Evolutionary conservation across 2,113 vertebrate genomes (phyloP).

Genomic region (Corynorhinus townsendii): DNA sequence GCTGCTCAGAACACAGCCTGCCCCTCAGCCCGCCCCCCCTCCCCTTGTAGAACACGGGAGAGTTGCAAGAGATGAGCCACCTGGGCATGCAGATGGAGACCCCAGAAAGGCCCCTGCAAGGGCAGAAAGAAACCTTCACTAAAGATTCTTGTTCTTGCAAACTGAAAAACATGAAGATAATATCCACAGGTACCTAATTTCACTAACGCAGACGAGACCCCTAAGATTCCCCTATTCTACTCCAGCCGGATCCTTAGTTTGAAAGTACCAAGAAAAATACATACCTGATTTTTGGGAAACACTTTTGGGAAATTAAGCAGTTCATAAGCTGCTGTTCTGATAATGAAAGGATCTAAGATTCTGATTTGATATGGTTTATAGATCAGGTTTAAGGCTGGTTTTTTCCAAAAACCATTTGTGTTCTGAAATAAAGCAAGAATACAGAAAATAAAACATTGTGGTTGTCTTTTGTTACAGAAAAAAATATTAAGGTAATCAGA

Average conservation of each 20-base stretch:
- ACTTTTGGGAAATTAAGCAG: conserved; percentile 80
- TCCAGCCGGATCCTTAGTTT: not conserved
- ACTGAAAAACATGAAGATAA: not conserved
- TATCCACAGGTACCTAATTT: not conserved
- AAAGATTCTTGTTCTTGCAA: not conserved
- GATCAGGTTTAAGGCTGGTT: conserved; percentile 82
- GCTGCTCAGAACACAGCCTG: not conserved
- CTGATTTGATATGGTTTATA: conserved; percentile 83
- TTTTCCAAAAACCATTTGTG: conserved; percentile 83
- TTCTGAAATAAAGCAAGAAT: conserved; percentile 74
- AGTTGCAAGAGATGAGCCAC: not conserved
- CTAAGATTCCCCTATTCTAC: not conserved
- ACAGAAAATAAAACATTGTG: not conserved
- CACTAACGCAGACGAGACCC: not conserved
- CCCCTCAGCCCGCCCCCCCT: not conserved
- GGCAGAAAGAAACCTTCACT: not conserved
- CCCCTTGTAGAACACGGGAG: not conserved
- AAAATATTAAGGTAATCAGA: conserved; percentile 6
- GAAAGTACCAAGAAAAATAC: conserved; percentile 37
- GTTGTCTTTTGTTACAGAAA: not conserved
- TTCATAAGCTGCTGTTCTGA: conserved; percentile 80
- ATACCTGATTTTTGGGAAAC: conserved; percentile 81
- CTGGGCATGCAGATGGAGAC: not conserved
- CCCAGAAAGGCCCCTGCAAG: not conserved
- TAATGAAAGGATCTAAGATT: conserved; percentile 83